Evolutionary conservation across 2,113 vertebrate species (phyloP), one percentile per base, ranked within the genome.

Genomic region (Terrapene triunguis): DNA sequence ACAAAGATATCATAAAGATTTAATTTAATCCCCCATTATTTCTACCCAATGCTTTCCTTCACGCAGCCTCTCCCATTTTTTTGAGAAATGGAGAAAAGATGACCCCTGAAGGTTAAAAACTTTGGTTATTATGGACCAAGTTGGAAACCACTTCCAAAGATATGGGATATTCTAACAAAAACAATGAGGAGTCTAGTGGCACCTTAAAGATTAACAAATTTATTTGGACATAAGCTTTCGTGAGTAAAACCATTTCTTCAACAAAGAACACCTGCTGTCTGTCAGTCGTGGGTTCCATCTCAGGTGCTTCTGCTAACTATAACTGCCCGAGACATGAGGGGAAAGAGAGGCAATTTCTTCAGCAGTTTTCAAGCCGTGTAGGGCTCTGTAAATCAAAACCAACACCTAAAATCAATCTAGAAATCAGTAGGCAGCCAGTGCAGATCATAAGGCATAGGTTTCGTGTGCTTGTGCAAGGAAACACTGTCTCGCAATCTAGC

Each of bases 71-170:
- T 94, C 79, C 24, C 89, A 0, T 92, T 59, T 92, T 89, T 87
- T 27, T 89, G 85, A 92, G 91, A 54, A 92, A 13, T 0, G 0
- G 62, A 72, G 19, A 69, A 95, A 59, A 89, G 91, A 17, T 5
- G 80, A 53, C 83, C 35, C 81, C 50, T 92, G 50, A 27, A 42
- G 65, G 59, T 88, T 95, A 93, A 87, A 82, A 92, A 62, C 50
- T 95, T 85, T 94, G 74, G 87, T 84, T 97, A 86, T 94, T 94
- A 50, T 12, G 74, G 92, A 96, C 84, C 79, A 92, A 90, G 47
- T 82, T 87, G 59, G 42, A 91, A 94, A 53, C 69, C 88, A 89
- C 79, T 85, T 91, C 57, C 84, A 89, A 94, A 96, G 38, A 3
- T 55, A 79, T 87, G 50, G 74, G 79, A 94, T 92, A 94, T 91